phyloP scores from a whole-genome alignment of 2,113 vertebrate species.

The Centrocercus urophasianus region DNA sequence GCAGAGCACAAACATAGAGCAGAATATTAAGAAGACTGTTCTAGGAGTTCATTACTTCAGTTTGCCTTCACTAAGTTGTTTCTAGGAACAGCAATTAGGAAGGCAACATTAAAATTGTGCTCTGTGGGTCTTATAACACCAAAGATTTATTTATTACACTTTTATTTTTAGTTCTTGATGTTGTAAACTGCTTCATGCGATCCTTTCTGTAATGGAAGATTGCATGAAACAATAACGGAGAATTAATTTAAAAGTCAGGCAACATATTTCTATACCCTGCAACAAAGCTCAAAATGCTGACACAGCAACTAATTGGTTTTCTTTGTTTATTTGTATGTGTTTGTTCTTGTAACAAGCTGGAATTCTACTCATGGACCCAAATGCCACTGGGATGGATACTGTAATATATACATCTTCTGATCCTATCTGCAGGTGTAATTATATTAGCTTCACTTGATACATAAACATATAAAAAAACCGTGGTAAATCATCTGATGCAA shows the following conservation, averaged over 20 bases:
- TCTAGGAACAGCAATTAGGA: slow-evolving; percentile 14
- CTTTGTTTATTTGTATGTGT: not conserved
- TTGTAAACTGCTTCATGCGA: slow-evolving; percentile 17
- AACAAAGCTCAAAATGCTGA: slow-evolving; percentile 17
- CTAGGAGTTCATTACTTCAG: slow-evolving; percentile 7
- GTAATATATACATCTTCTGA: not conserved
- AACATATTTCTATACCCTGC: not conserved
- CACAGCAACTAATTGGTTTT: not conserved
- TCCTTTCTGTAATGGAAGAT: not conserved
- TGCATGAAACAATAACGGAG: slow-evolving; percentile 39
- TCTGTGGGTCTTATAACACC: not conserved
- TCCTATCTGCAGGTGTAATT: not conserved
- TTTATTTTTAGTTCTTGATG: slow-evolving; percentile 20
- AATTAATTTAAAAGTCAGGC: slow-evolving; percentile 51
- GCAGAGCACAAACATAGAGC: not conserved
- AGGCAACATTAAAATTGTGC: slow-evolving; percentile 22
- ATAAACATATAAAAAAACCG: not conserved
- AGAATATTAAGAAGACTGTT: slow-evolving; percentile 61
- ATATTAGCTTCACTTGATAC: not conserved
- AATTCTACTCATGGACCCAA: not conserved
- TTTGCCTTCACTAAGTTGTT: slow-evolving; percentile 27
- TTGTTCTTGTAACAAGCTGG: not conserved
- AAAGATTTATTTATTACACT: not conserved
- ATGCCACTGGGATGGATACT: not conserved
- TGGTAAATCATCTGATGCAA: not conserved